phyloP scores from a whole-genome alignment of 2,888 invertebrate genomes.

The Apotomis betuletana region DNA sequence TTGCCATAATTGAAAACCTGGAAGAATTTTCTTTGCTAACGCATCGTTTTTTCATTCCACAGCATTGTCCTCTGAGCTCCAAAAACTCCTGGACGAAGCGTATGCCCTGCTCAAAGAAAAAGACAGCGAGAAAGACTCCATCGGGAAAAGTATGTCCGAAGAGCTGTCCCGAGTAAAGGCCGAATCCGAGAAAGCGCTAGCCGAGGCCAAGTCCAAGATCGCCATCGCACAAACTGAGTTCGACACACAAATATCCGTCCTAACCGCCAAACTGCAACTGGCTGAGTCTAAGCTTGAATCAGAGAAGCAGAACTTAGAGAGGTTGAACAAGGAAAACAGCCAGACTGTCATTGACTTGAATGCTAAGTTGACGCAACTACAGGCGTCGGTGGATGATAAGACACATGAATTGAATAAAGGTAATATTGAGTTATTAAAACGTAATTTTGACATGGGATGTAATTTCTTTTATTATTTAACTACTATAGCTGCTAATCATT shows the following conservation, averaged over 20 bases:
- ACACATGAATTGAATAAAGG: constrained; percentile 80
- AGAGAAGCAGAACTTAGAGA: constrained; percentile 77
- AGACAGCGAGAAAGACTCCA: constrained; percentile 78
- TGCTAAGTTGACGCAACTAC: constrained; percentile 73
- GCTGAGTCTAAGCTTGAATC: constrained; percentile 78
- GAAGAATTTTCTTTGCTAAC: not conserved
- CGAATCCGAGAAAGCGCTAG: constrained; percentile 81
- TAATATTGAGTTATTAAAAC: constrained; percentile 48
- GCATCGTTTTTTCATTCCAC: constrained; percentile 48
- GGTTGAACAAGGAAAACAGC: constrained; percentile 76
- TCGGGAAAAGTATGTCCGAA: constrained; percentile 79
- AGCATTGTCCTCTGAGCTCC: constrained; percentile 79
- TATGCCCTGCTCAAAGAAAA: constrained; percentile 80
- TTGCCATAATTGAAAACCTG: too few species aligned
- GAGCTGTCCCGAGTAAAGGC: constrained; percentile 71
- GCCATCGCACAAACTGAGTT: constrained; percentile 86
- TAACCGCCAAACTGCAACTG: constrained; percentile 80
- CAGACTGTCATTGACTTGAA: constrained; percentile 78
- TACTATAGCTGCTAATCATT: too few species aligned
- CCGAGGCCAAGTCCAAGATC: constrained; percentile 85
- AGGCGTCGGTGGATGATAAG: constrained; percentile 79
- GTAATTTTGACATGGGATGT: too few species aligned
- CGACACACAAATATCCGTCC: constrained; percentile 82
- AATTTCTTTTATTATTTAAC: too few species aligned
- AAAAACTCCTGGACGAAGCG: constrained; percentile 79